Evolutionary conservation across 2,888 invertebrate genomes (phyloP), one percentile per base, ranked within the genome.

Genomic region (Nephrotoma flavescens): DNA sequence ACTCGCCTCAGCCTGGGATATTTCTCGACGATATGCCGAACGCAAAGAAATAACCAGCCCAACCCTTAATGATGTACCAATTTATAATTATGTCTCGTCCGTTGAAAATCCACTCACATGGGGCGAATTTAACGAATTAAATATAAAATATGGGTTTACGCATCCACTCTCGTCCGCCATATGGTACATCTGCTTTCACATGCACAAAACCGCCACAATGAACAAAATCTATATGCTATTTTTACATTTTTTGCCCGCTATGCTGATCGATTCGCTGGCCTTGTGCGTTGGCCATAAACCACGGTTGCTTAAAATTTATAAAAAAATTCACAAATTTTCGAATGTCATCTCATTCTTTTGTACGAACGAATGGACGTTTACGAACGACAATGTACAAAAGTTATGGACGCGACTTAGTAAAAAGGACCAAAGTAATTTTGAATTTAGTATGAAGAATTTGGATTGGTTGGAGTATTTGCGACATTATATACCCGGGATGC

Each of bases 81-180:
- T 98, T 85, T 98, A 96, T 92, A 98, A 98, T 92, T 97, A 95
- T 90, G 96, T 97, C 1, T 96, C 97, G 0, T 96, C 97, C 0
- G 93, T 93, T 0, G 94, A 96, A 87, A 97, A 97, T 89, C 94
- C 95, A 0, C 91, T 98, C 71, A 95, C 94, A 0, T 99, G 98
- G 98, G 93, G 92, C 0, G 93, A 95, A 85, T 96, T 96, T 89
- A 90, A 92, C 89, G 87, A 90, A 0, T 90, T 92, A 4, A 94
- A 93, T 88, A 88, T 93, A 88, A 90, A 91, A 9, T 92, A 94
- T 87, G 93, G 94, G 0, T 88, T 91, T 0, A 89, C 91, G 57
- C 93, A 92, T 52, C 96, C 96, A 0, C 93, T 95, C 0, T 92
- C 91, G 0, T 93, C 94, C 88, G 94, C 95, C 86, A 93, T 96